Conservation (phyloP, 2,888 invertebrate genomes). For the Cancer borealis region DNA sequence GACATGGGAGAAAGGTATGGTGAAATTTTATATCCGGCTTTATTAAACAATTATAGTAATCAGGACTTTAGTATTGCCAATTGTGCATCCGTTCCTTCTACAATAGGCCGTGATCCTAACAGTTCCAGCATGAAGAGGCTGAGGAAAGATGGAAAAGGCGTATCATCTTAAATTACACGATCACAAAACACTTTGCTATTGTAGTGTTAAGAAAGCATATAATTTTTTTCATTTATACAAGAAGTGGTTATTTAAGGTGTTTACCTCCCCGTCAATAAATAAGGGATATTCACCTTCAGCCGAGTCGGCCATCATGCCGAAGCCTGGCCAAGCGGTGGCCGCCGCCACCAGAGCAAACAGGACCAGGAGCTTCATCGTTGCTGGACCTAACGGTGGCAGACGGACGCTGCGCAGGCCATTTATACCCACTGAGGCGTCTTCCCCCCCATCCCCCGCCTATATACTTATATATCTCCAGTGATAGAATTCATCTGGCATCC, state of each 20-base stretch:
- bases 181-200: neutral
- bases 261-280: neutral
- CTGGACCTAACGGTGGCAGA: neutral
- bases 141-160: too few relatives aligned
- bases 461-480: neutral
- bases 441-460: neutral
- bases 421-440: neutral
- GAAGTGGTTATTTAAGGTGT: too few relatives aligned
- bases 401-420: neutral
- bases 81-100: too few relatives aligned
- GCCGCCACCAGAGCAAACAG: constrained; percentile 55
- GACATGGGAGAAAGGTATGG: too few relatives aligned
- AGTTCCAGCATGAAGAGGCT: too few relatives aligned
- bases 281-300: neutral
- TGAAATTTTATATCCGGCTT: too few relatives aligned
- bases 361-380: constrained; percentile 56
- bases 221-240: too few relatives aligned
- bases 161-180: neutral
- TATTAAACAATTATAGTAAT: too few relatives aligned
- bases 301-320: constrained; percentile 31
- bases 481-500: neutral
- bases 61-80: too few relatives aligned
- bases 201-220: too few relatives aligned
- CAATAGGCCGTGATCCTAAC: too few relatives aligned
- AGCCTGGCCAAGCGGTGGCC: constrained; percentile 53